Evolutionary conservation across 2,888 invertebrate species (phyloP), one percentile per base, ranked within the genome.

Genomic region (Rotaria magnacalcarata): DNA sequence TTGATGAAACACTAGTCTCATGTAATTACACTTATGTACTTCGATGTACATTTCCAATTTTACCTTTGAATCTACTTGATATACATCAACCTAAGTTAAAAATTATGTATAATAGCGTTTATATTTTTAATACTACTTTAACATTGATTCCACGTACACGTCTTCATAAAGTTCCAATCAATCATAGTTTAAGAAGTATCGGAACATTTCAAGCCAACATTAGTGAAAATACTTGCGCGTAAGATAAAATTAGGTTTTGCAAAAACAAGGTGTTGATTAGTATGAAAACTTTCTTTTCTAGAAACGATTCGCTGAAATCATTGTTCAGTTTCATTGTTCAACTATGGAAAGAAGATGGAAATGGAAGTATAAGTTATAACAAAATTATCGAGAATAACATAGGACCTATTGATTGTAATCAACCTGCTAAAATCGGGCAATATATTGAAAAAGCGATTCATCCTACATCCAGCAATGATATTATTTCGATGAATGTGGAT

Each of bases 1-100:
- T 80, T n/a, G 47, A 80, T 80, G 43, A 47, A 24, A 10, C 3
- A 47, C 34, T 24, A 47, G 80, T 11, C 14, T 11, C 11, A 24
- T 80, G 80, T 80, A 43, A 47, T 19, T 80, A 80, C n/a, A 10
- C 47, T 80, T 47, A 80, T 80, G n/a, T 80, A n/a, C 47, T 80
- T 11, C n/a, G n/a, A 43, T 80, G 80, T n/a, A 43, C 2, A 47
- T 80, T 80, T 43, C 80, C 80, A n/a, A 80, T 80, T 19, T 41
- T 67, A 19, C 34, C 67, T 16, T 67, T 41, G 8, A 34, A 67
- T 41, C 0, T 67, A 16, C 8, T 1, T 14, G 67, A 67, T 34
- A 67, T 1, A 19, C 67, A 67, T 34, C 3, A 27, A 34, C 67
- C 67, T 34, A 19, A 34, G 5, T 67, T 67, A 19, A 67, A 19